Conservation (phyloP, 2,888 invertebrate species). For the Hypomecis atomaria region DNA sequence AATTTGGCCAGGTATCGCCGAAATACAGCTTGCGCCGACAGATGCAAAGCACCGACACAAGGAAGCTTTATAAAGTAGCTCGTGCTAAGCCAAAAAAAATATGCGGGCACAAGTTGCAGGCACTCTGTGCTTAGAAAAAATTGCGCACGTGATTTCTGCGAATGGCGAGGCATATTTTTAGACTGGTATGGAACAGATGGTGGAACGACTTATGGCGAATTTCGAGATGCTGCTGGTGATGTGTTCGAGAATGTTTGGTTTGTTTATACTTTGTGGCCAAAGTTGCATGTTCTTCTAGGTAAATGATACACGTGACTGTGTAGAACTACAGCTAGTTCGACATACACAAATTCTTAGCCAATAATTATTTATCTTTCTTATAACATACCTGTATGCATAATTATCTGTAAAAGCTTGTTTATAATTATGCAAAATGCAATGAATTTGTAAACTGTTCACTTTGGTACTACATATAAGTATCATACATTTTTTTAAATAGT, state of each 20-base stretch:
- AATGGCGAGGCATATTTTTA: constrained; percentile 66
- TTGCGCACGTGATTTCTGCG: constrained; percentile 70
- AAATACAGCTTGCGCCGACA: constrained; percentile 80
- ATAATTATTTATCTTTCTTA: too few species aligned
- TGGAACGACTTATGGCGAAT: constrained; percentile 19
- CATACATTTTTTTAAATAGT: too few species aligned
- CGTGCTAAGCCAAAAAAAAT: constrained; percentile 77
- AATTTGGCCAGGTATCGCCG: constrained; percentile 57
- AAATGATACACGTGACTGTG: too few species aligned
- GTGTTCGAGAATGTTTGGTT: constrained; percentile 3
- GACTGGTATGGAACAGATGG: constrained; percentile 33
- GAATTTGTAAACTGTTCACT: too few species aligned
- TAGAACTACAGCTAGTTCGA: too few species aligned
- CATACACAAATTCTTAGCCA: too few species aligned
- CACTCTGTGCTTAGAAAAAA: constrained; percentile 63
- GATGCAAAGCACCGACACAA: constrained; percentile 67
- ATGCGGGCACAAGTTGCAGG: constrained; percentile 81
- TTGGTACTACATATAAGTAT: too few species aligned
- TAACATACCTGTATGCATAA: too few species aligned
- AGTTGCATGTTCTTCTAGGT: background rate
- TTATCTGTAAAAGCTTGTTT: too few species aligned
- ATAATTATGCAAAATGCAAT: too few species aligned
- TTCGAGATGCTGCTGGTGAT: constrained; percentile 20
- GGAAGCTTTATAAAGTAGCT: constrained; percentile 78
- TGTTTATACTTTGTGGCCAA: background rate